Evolutionary conservation across 2,113 vertebrate species (phyloP).

Genomic region (Toxostoma redivivum): DNA sequence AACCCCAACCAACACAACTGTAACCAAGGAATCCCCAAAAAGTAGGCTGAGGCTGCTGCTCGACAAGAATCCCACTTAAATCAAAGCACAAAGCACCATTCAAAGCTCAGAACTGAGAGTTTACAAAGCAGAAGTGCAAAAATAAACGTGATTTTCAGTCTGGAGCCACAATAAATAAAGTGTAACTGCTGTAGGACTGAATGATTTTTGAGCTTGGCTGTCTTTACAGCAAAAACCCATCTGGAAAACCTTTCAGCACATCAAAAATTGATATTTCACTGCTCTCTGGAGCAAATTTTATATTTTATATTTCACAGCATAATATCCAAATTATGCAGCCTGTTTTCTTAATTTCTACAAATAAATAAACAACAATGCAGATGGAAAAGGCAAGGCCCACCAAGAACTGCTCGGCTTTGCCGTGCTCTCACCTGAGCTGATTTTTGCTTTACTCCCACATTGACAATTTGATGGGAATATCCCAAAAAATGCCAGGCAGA

Average conservation of each 20-base stretch:
- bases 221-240: not conserved
- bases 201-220: not conserved
- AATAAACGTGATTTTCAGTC: accelerated
- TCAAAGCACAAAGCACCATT: not conserved
- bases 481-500: not conserved
- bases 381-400: not conserved
- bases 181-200: not conserved
- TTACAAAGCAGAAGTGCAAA: not conserved
- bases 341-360: not conserved
- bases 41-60: not conserved
- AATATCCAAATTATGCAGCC: not conserved
- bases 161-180: not conserved
- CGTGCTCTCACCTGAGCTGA: not conserved
- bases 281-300: not conserved
- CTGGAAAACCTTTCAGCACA: not conserved
- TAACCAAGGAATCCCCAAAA: not conserved
- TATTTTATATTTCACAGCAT: not conserved
- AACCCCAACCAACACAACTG: not conserved
- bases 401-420: not conserved
- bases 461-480: not conserved
- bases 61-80: not conserved
- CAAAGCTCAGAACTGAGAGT: not conserved
- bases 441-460: not conserved
- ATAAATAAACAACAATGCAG: not conserved
- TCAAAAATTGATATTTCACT: not conserved